phyloP scores from a whole-genome alignment of 2,888 invertebrate genomes.

The Epistrophe grossulariae region DNA sequence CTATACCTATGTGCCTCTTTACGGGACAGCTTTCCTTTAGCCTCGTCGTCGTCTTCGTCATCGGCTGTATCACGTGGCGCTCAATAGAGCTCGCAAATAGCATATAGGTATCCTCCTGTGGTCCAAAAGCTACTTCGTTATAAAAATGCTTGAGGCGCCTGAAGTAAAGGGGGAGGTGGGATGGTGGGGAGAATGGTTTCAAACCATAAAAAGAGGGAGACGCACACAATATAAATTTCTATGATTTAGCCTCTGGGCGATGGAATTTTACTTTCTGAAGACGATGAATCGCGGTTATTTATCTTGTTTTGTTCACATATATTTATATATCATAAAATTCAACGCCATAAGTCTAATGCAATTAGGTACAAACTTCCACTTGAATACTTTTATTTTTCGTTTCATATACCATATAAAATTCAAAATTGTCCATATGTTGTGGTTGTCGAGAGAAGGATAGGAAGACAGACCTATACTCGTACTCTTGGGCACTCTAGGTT shows the following conservation, averaged over 20 bases:
- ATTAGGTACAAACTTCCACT: conserved; percentile 62
- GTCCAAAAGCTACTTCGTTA: conserved; percentile 63
- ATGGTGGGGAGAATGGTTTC: not conserved
- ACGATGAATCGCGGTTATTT: conserved; percentile 40
- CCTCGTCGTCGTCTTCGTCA: conserved; percentile 16
- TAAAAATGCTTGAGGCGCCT: conserved; percentile 30
- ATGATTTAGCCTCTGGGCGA: conserved; percentile 69
- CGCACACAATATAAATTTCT: conserved; percentile 50
- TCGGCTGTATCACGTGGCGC: conserved; percentile 65
- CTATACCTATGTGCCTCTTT: conserved; percentile 21
- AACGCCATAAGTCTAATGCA: conserved; percentile 55
- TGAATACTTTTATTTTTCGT: conserved; percentile 26
- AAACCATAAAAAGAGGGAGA: conserved; percentile 9
- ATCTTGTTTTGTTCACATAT: conserved; percentile 44
- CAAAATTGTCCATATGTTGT: conserved; percentile 50
- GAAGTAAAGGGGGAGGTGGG: not conserved
- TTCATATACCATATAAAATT: not conserved
- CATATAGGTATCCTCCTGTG: conserved; percentile 35
- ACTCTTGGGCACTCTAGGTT: conserved; percentile 31
- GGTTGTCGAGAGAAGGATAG: not conserved
- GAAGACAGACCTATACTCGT: not conserved
- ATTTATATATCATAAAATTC: conserved; percentile 50
- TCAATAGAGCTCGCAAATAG: conserved; percentile 47
- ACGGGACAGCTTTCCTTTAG: conserved; percentile 58
- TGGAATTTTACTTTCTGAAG: conserved; percentile 65